Base-by-base conservation (phyloP, 2,113 vertebrate genomes). In the Pelvicachromis taeniatus region DNA sequence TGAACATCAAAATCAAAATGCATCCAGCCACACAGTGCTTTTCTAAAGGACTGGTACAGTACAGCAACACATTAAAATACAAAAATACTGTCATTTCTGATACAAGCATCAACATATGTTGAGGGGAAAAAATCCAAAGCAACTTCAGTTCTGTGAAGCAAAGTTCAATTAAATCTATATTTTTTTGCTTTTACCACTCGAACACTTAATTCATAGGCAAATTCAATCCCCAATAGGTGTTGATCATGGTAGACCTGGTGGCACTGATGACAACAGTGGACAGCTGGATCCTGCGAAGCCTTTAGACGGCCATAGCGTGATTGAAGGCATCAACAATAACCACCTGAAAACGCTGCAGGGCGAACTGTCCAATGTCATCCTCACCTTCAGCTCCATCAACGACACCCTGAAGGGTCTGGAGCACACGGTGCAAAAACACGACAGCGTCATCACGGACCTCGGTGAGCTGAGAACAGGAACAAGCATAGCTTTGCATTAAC, bases 251-350 rank as follows among this genome's bases (percentile, higher is more conserved):
- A 38, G 88, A 3, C 21, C 55, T 5, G 92, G 87, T 23, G 79
- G 80, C 10, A n/a, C 68, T 29, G 68, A 35, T 59, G 81, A 75
- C 3, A 31, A 42, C 40, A 13, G 85, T 33, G 83, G 50, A 12
- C 48, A 4, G 21, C 17, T 94, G 85, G 94, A 96, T 8, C 35
- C 93, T 6, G 93, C 94, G 17, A 96, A 95, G 7, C 96, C 97
- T 1, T 90, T 99, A 19, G 97, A 98, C 1, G 98, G 98, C 29
- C 97, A 98, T 92, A 97, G 97, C 0, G 95, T 99, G 55, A 96
- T 97, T 0, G 96, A 97, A 17, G 97, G 96, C 26, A 91, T 95
- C 1, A 93, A 94, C 38, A 94, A 93, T 12, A 93, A 94, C 17
- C 97, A 98, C 79, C 94, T 99, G 14, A 96, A 96, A 92, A 95